phyloP scores from a whole-genome alignment of 2,888 invertebrate genomes.

The Sepiola atlantica region DNA sequence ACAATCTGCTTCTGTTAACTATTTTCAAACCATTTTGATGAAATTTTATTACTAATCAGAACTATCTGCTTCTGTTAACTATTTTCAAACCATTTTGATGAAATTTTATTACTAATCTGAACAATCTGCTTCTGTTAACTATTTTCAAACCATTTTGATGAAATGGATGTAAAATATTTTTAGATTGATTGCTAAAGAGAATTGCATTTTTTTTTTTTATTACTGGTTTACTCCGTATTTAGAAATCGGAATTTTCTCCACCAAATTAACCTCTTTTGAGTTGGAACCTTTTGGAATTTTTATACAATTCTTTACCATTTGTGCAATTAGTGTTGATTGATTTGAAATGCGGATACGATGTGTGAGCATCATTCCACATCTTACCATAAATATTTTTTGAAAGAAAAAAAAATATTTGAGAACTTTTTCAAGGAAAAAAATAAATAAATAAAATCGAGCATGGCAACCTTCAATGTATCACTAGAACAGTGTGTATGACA shows the following conservation, averaged over 20 bases:
- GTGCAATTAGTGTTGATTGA: slow-evolving; percentile 8
- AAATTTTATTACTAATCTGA: too few relatives aligned
- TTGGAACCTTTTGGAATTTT: background rate
- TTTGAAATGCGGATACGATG: background rate
- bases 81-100: too few relatives aligned
- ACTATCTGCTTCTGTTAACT: too few relatives aligned
- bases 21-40: too few relatives aligned
- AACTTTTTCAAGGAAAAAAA: background rate
- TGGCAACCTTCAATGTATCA: background rate
- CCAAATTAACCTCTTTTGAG: background rate
- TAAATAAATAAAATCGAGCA: background rate
- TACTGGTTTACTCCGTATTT: background rate
- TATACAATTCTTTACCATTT: background rate
- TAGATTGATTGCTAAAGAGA: background rate
- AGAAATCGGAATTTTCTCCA: background rate
- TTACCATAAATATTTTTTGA: background rate
- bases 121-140: too few relatives aligned
- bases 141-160: background rate
- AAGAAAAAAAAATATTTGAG: background rate
- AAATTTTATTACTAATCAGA: too few relatives aligned
- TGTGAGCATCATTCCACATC: background rate
- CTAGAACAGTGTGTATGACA: background rate
- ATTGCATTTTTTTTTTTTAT: background rate
- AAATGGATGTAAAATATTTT: slow-evolving; percentile 2
- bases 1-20: too few relatives aligned